phyloP scores from a whole-genome alignment of 2,797 vertebrate species.

The Leptodactylus fallax region DNA sequence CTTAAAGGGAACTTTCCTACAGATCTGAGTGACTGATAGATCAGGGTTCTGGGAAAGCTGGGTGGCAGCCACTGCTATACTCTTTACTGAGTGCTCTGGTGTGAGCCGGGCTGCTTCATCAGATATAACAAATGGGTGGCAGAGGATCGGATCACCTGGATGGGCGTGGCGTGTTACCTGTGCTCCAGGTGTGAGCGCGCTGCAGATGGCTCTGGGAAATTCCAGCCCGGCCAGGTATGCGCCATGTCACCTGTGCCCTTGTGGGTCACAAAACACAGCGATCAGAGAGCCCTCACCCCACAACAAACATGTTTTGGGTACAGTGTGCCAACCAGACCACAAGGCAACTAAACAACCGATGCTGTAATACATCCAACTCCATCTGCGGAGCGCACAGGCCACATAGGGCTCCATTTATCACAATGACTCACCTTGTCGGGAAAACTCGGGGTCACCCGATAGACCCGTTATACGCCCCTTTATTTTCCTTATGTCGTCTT shows the following conservation, averaged over 20 bases:
- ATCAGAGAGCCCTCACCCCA: too few species aligned
- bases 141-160: background rate
- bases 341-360: background rate
- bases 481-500: too few species aligned
- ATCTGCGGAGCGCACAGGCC: background rate
- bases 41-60: background rate
- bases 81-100: too few species aligned
- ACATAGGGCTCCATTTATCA: too few species aligned
- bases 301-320: constrained; percentile 45
- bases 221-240: background rate
- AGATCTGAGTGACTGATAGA: too few species aligned
- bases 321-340: background rate
- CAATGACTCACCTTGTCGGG: too few species aligned
- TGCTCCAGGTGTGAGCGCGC: background rate
- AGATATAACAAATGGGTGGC: too few species aligned
- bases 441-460: too few species aligned
- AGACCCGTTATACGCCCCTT: too few species aligned
- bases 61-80: background rate
- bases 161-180: background rate
- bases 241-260: background rate
- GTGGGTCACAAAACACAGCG: too few species aligned
- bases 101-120: too few species aligned
- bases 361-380: background rate
- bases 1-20: too few species aligned
- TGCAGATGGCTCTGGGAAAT: background rate